A percentile compares a stretch with the other conserved stretches of the same genome.
Conservation (phyloP, 2,888 invertebrate species). For the Zaprionus bogoriensis region DNA sequence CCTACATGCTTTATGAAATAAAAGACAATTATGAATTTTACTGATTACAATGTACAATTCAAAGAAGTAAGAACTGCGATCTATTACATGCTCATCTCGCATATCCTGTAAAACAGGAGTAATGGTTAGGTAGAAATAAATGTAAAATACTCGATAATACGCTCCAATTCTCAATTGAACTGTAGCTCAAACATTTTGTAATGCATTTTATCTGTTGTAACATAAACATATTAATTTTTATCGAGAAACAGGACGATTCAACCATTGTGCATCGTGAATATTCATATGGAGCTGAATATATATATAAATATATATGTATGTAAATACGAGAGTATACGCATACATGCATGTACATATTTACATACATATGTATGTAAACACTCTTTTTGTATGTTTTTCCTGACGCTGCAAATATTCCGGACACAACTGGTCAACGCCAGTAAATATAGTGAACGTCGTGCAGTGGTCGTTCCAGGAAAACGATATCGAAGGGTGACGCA, state of each 20-base stretch:
- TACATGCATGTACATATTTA: constrained; percentile 6
- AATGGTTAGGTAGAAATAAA: no score
- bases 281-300: not conserved
- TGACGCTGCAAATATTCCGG: constrained; percentile 63
- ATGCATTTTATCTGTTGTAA: no score
- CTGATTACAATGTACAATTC: no score
- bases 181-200: no score
- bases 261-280: constrained; percentile 29
- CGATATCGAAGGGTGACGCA: constrained; percentile 61
- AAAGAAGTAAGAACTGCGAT: no score
- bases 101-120: no score
- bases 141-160: no score
- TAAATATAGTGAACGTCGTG: constrained; percentile 49
- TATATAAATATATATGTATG: not conserved
- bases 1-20: no score
- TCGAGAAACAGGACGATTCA: not conserved
- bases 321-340: not conserved
- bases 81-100: no score
- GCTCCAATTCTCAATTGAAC: no score
- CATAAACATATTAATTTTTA: not conserved
- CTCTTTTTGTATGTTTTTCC: constrained; percentile 53
- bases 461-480: constrained; percentile 29
- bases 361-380: constrained; percentile 35
- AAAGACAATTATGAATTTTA: no score
- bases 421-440: constrained; percentile 61